These are phyloP conservation scores for Drosophila nigricruria DNA, from an alignment of 2,888 invertebrate species.

Conservation along the genomic window DNA sequence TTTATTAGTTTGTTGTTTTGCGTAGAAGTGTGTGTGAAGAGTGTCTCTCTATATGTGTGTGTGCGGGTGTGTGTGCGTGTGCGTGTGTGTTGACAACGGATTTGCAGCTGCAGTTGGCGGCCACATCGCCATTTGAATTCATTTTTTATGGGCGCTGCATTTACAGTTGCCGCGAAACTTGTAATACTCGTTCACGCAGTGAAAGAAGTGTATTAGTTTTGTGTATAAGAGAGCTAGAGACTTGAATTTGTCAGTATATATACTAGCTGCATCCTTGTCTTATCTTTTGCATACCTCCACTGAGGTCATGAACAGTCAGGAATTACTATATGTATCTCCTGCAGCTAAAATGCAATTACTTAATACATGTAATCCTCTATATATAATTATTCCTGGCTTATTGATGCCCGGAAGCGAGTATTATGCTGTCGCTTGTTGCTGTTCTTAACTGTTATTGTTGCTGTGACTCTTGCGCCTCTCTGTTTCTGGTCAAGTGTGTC, in stretches of 20 bases:
- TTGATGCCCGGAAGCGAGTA: too few species aligned
- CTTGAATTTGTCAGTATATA: too few species aligned
- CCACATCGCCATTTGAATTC: conserved; percentile 45
- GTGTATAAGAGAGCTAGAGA: too few species aligned
- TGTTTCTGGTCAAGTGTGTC: conserved; percentile 11
- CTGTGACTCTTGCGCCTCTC: not conserved
- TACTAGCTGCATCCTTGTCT: too few species aligned
- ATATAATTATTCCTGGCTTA: too few species aligned
- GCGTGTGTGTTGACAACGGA: conserved; percentile 29
- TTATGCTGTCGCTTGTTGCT: not conserved
- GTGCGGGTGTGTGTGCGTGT: conserved; percentile 7
- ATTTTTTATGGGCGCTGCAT: conserved; percentile 51
- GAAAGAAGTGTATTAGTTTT: not conserved
- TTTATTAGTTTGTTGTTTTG: conserved; percentile 73
- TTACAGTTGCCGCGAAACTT: conserved; percentile 26
- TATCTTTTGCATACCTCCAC: too few species aligned
- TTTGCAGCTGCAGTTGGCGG: conserved; percentile 46
- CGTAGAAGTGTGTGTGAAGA: conserved; percentile 4
- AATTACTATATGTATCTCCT: too few species aligned
- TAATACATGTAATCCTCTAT: too few species aligned
- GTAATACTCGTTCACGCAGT: not conserved
- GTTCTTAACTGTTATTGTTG: not conserved
- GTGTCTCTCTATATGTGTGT: not conserved
- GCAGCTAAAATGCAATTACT: too few species aligned
- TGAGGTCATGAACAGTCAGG: too few species aligned